Evolutionary conservation across 2,797 vertebrate genomes (phyloP).

Genomic region (Leptatherina wallacei): DNA sequence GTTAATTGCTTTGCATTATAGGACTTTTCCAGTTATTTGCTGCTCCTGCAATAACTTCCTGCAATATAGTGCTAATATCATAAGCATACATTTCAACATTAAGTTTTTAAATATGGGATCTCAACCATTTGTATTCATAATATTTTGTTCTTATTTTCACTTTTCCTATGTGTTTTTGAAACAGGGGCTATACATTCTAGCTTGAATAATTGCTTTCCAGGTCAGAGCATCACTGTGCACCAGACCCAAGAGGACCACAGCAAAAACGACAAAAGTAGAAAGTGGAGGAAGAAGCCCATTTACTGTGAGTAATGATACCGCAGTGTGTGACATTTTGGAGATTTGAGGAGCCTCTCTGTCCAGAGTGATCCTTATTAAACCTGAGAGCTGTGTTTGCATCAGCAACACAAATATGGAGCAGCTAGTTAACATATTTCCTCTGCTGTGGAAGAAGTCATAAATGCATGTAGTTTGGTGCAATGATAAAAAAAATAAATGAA

Average conservation of each 20-base stretch:
- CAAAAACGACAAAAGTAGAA: conserved; percentile 52
- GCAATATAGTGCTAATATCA: background rate
- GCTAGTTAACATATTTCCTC: conserved; percentile 18
- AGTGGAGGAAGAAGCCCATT: conserved; percentile 58
- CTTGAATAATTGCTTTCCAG: conserved; percentile 55
- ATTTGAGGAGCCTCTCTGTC: conserved; percentile 56
- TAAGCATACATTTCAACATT: background rate
- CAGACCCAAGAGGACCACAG: conserved; percentile 57
- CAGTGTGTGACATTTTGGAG: conserved; percentile 76
- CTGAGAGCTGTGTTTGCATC: conserved; percentile 35
- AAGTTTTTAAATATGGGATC: background rate
- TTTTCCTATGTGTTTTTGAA: background rate
- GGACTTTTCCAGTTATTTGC: background rate
- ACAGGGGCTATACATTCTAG: conserved; percentile 1
- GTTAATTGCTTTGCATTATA: background rate
- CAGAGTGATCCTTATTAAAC: conserved; percentile 70
- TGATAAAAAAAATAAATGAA: background rate
- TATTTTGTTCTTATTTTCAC: background rate
- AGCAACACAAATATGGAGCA: conserved; percentile 43
- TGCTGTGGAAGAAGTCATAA: background rate
- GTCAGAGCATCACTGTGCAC: conserved; percentile 45
- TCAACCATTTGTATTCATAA: background rate
- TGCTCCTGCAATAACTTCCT: background rate
- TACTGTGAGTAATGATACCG: conserved; percentile 75
- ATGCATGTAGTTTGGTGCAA: conserved; percentile 4